Evolutionary conservation across 2,888 invertebrate species (phyloP).

Genomic region (Sphinx pinastri): DNA sequence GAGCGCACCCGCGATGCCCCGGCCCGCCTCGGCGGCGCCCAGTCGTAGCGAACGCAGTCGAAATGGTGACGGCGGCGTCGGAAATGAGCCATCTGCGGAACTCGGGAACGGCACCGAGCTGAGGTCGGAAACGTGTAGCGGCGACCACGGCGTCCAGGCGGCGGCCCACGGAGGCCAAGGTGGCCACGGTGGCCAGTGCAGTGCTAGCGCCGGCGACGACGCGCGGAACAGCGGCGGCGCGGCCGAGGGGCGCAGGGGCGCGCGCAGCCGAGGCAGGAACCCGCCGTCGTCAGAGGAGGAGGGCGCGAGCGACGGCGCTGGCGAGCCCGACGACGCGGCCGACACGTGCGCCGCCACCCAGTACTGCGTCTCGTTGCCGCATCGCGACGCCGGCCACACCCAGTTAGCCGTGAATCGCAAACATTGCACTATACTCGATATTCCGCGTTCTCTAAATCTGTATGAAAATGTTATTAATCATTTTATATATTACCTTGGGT

Average conservation of each 20-base stretch:
- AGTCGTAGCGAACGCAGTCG: conserved; percentile 86
- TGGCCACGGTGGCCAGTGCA: conserved; percentile 82
- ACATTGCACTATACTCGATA: conserved; percentile 94
- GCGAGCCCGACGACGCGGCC: conserved; percentile 56
- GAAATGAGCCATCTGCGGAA: conserved; percentile 91
- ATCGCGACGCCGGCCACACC: conserved; percentile 90
- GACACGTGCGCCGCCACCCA: conserved; percentile 58
- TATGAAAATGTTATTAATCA: conserved; percentile 30
- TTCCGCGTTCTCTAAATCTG: conserved; percentile 97
- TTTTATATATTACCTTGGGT: not conserved
- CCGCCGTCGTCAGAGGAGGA: conserved; percentile 93
- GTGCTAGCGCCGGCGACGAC: conserved; percentile 72
- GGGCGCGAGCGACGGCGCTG: conserved; percentile 67
- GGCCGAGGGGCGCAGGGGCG: conserved; percentile 86
- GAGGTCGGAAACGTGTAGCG: conserved; percentile 92
- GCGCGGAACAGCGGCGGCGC: conserved; percentile 74
- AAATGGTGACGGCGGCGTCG: conserved; percentile 88
- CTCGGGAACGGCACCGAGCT: conserved; percentile 93
- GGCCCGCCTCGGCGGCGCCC: conserved; percentile 87
- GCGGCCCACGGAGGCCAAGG: conserved; percentile 87
- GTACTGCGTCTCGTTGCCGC: conserved; percentile 69
- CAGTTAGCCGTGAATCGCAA: conserved; percentile 85
- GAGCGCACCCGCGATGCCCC: conserved; percentile 81
- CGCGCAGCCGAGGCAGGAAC: conserved; percentile 86
- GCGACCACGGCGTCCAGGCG: conserved; percentile 88